Conservation (phyloP, 30 jellyfish, hydroid and myxozoan species). For the Chrysaora quinquecirrha region DNA sequence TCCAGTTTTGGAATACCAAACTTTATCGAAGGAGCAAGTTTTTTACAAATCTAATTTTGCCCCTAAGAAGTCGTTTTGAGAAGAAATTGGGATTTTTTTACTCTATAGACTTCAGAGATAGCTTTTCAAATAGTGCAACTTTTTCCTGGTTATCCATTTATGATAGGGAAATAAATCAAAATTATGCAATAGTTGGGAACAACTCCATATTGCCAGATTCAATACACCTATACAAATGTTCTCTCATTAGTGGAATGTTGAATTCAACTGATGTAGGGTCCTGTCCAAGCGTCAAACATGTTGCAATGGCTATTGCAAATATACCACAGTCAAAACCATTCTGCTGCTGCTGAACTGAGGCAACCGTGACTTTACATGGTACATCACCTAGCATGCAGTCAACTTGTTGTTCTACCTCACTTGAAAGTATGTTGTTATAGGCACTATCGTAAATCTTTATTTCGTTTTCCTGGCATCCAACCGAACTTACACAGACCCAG, state of each 20-base stretch:
- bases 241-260: slow-evolving; percentile 51
- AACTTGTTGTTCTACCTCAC: slow-evolving; percentile 53
- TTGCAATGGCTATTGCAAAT: slow-evolving; percentile 53
- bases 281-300: slow-evolving; percentile 40
- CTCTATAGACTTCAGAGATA: not conserved
- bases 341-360: slow-evolving; percentile 66
- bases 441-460: slow-evolving; percentile 45
- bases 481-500: slow-evolving; percentile 57
- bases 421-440: slow-evolving; percentile 36
- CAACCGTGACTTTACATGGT: slow-evolving; percentile 30
- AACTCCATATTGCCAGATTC: slow-evolving; percentile 41
- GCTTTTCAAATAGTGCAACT: not conserved
- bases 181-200: slow-evolving; percentile 46
- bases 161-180: not conserved
- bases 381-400: slow-evolving; percentile 41
- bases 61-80: not conserved
- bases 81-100: not conserved
- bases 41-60: too few species aligned
- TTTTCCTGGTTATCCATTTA: not conserved
- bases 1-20: too few species aligned
- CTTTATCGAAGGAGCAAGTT: too few species aligned
- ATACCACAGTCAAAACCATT: slow-evolving; percentile 52
- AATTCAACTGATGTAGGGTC: slow-evolving; percentile 39
- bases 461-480: slow-evolving; percentile 28
- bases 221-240: slow-evolving; percentile 36